Evolutionary conservation across 2,888 invertebrate genomes (phyloP), one percentile per base, ranked within the genome.

Genomic region (Erynnis tages): DNA sequence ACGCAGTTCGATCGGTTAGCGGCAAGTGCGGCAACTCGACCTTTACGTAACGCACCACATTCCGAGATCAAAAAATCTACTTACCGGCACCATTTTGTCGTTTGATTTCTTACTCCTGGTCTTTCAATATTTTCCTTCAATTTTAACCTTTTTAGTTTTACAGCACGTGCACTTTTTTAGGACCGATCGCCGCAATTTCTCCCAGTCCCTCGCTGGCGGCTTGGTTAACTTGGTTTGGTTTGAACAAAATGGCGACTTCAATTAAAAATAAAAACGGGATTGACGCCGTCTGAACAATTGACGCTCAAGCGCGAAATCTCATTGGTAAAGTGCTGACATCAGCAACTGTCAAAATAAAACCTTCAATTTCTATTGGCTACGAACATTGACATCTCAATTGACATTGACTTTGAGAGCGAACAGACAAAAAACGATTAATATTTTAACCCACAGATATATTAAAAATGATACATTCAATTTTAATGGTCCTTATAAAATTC

Each of bases 41-140:
- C 48, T 53, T 61, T 64, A 62, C 55, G 55, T 59, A 64, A 63
- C 41, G 14, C 41, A 4, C 2, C 14, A 17, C 8, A 7, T 34
- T 17, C 14, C 21, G 21, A 21, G 8, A 6, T 27, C n/a, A 2
- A 21, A 37, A 37, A 0, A 30, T 30, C 53, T 46, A 80, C 89
- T 82, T 73, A 90, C 89, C 82, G 87, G 84, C 64, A 89, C 74
- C 89, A 90, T 90, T 68, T 55, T 77, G 37, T 59, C 7, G 10
- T 23, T 43, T 40, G 23, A 43, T 21, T 46, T 44, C 37, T 46
- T 45, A 13, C 40, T 53, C 53, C 48, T 45, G 14, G 35, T 54
- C 53, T 50, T 55, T n/a, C n/a, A n/a, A n/a, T 48, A 50, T 53
- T 55, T 56, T 55, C 6, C 17, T 43, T 19, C 54, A 50, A 54